Base-by-base conservation (phyloP, 2,888 invertebrate genomes). In the Cosmia pyralina region DNA sequence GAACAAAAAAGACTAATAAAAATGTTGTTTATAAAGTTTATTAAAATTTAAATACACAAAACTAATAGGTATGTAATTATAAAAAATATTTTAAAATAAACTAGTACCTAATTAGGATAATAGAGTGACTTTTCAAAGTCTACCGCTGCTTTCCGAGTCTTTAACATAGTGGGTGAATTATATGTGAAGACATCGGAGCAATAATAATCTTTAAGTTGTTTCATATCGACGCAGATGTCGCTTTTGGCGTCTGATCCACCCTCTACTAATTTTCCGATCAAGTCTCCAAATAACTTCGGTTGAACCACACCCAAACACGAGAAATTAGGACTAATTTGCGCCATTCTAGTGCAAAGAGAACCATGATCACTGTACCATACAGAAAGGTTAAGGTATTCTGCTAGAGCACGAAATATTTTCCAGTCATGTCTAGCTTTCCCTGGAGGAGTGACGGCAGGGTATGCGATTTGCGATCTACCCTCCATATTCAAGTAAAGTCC, bases 401-500 rank as follows among this genome's bases (percentile, higher is more conserved):
- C 94, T 22, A 96, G 73, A 2, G 96, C 96, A 53, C 94, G 91
- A 82, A 99, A 97, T 84, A 99, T 99, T 95, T 99, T 99, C 99
- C 99, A 99, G 92, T 99, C 99, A 83, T 98, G 98, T 59, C 99
- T 97, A 0, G 99, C 99, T 93, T 98, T 96, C 28, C 99, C 99
- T 0, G 99, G 99, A 1, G 99, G 98, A 6, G 98, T 97, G 1
- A 99, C 98, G 0, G 99, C 99, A 0, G 97, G 97, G 68, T 97
- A 93, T 0, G 99, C 99, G 91, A 98, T 97, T 94, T 99, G 99
- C 1, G 99, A 97, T 69, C 99, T 97, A 60, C 99, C 99, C 95
- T 99, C 99, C 63, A 99, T 99, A 93, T 99, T 99, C 7, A 99
- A 98, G 92, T 98, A 99, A 0, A 98, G 98, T 0, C 97, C 99